A percentile compares a stretch with the other conserved stretches of the same genome.
Evolutionary conservation across 2,113 vertebrate genomes (phyloP).

Genomic region (Colinus virginianus): DNA sequence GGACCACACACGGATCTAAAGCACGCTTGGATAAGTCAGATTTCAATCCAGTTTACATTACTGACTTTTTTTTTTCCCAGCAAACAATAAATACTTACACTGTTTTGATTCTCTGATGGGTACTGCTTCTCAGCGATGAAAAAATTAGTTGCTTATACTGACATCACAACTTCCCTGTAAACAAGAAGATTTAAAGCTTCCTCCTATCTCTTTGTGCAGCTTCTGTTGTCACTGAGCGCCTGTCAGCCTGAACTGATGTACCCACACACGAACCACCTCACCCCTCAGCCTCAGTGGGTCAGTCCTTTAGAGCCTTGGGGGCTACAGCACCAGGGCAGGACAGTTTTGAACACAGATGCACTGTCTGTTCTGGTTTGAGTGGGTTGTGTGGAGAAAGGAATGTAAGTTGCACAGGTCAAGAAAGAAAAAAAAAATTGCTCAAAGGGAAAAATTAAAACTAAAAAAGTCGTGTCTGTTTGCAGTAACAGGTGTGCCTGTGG

Average conservation of each 20-base stretch:
- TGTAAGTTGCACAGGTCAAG: constrained; percentile 5
- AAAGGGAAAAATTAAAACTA: background rate
- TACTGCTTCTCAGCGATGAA: background rate
- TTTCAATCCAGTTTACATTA: background rate
- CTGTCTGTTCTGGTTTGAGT: background rate
- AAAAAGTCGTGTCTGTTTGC: background rate
- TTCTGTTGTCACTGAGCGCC: background rate
- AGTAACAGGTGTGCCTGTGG: background rate
- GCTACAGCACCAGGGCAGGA: background rate
- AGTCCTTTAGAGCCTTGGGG: background rate
- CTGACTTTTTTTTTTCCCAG: background rate
- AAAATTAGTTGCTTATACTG: background rate
- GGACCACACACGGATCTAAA: constrained; percentile 26
- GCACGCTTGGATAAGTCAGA: background rate
- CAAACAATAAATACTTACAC: background rate
- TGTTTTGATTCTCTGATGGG: background rate
- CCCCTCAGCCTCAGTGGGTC: background rate
- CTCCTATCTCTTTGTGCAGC: background rate
- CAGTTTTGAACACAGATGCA: background rate
- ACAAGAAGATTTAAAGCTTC: constrained; percentile 24
- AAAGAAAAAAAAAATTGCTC: constrained; percentile 20
- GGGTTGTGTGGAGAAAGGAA: background rate
- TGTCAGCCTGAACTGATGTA: background rate
- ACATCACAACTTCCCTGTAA: constrained; percentile 2
- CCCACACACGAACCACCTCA: background rate